Evolutionary conservation across 23 tunicate species (phyloP).

Genomic region (Clavelina lepadiformis): DNA sequence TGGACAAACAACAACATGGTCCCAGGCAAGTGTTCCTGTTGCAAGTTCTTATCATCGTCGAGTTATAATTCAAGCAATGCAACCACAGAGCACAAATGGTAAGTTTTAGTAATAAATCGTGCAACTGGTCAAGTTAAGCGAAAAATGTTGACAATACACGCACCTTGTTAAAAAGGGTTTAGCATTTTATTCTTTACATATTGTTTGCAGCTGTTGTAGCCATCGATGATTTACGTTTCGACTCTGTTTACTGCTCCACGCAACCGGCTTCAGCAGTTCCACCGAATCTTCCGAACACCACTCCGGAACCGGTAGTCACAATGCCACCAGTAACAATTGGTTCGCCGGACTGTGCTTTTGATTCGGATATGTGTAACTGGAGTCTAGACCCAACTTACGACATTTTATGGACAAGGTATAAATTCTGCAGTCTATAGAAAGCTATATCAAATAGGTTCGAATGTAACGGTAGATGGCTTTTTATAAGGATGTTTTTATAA

Average conservation of each 20-base stretch:
- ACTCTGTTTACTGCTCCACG: constrained; percentile 9
- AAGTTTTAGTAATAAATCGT: no score
- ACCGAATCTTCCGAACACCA: constrained; percentile 21
- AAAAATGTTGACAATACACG: no score
- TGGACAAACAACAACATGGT: constrained; percentile 30
- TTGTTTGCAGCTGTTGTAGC: constrained; percentile 33
- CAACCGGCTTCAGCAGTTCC: constrained; percentile 29
- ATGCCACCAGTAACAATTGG: constrained; percentile 34
- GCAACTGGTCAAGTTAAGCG: no score
- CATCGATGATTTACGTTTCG: constrained; percentile 53
- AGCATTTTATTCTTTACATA: no score
- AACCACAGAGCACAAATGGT: constrained; percentile 19
- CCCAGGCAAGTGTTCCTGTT: constrained; percentile 25
- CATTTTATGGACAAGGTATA: constrained; percentile 43
- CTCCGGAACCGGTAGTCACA: constrained; percentile 39
- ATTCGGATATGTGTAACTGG: constrained; percentile 48
- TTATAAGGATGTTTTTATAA: no score
- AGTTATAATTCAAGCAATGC: constrained; percentile 30
- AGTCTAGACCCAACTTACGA: constrained; percentile 21
- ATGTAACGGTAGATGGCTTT: no score
- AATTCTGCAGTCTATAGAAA: no score
- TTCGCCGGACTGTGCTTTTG: constrained; percentile 49
- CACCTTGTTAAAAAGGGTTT: no score
- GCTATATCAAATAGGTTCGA: no score
- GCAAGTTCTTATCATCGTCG: constrained; percentile 44